Conservation (phyloP, 2,113 vertebrate species). For the Puffinus mauretanicus region DNA sequence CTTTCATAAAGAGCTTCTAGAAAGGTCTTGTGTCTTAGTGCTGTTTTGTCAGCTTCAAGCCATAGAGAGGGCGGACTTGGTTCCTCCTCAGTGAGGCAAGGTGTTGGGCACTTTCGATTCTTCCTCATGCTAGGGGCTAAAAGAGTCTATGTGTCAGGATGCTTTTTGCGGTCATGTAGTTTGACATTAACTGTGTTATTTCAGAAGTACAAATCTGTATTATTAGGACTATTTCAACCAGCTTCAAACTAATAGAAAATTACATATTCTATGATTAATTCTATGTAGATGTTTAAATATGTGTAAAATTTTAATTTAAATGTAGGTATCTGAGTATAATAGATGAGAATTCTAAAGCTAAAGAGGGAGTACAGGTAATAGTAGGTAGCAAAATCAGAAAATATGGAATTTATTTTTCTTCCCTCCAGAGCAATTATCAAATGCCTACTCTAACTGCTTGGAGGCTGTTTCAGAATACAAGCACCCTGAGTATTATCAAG, state of each 20-base stretch:
- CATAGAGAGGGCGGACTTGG: neutral
- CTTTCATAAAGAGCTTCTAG: neutral
- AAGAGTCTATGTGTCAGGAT: neutral
- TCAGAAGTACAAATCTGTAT: neutral
- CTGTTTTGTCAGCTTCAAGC: neutral
- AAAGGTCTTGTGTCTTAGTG: neutral
- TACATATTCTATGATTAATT: neutral
- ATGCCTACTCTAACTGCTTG: neutral
- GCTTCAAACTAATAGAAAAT: neutral
- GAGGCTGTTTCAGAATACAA: neutral
- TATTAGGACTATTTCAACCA: neutral
- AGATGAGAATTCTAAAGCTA: neutral
- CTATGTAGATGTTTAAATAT: neutral
- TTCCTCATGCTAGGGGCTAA: neutral
- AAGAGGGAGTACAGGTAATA: neutral
- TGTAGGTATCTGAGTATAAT: neutral
- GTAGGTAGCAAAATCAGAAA: neutral
- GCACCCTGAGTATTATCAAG: neutral
- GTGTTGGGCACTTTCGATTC: neutral
- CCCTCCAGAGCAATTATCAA: neutral
- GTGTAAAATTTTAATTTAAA: neutral
- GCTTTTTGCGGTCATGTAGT: neutral
- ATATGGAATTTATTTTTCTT: neutral
- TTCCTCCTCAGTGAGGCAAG: neutral
- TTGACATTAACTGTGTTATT: neutral